phyloP scores from a whole-genome alignment of 2,888 invertebrate genomes.

The Drosophila melanosoma region DNA sequence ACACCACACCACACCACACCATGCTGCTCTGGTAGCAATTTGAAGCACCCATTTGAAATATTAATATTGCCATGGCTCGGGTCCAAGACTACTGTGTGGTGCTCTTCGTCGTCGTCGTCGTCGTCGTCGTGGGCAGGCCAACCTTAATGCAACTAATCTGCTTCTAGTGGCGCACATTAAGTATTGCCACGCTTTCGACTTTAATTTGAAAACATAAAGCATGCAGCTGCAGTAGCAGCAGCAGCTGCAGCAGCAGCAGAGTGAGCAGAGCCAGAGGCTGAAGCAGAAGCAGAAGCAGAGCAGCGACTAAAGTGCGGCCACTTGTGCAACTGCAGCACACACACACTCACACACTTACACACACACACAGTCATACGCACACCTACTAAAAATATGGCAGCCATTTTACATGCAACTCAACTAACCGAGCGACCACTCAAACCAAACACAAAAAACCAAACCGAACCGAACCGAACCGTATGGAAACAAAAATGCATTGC shows the following conservation, averaged over 20 bases:
- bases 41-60: slow-evolving; percentile 42
- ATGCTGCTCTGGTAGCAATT: background rate
- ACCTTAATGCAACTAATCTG: slow-evolving; percentile 75
- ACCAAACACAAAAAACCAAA: slow-evolving; percentile 34
- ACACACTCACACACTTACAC: slow-evolving; percentile 24
- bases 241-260: slow-evolving; percentile 19
- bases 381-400: slow-evolving; percentile 15
- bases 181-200: slow-evolving; percentile 80
- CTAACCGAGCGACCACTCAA: slow-evolving; percentile 66
- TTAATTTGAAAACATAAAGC: slow-evolving; percentile 78
- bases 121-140: background rate
- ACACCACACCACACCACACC: too few relatives aligned
- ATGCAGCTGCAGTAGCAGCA: slow-evolving; percentile 32
- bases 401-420: slow-evolving; percentile 62
- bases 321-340: slow-evolving; percentile 48
- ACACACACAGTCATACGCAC: background rate
- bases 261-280: slow-evolving; percentile 19
- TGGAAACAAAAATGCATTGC: slow-evolving; percentile 29
- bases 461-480: slow-evolving; percentile 29
- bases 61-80: slow-evolving; percentile 45
- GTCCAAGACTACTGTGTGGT: slow-evolving; percentile 13
- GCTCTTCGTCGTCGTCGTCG: background rate
- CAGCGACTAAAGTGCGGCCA: slow-evolving; percentile 66
- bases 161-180: slow-evolving; percentile 79
- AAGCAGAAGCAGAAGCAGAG: slow-evolving; percentile 19